Base-by-base conservation (phyloP, 2,113 vertebrate species). In the Mohoua ochrocephala region DNA sequence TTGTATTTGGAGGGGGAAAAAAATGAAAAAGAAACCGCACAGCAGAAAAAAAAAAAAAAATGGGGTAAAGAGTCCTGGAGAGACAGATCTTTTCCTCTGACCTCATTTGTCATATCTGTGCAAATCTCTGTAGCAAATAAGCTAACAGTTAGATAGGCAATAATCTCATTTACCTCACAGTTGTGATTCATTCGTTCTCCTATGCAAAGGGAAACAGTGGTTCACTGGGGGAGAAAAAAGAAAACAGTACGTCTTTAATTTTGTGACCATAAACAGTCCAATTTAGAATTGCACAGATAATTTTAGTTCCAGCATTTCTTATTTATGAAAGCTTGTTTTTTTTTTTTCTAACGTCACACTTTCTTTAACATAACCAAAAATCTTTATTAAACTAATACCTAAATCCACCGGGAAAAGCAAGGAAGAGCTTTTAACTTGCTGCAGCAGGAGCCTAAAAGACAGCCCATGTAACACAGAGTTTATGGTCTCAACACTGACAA, bases 111-210 rank as follows among this genome's bases (percentile, higher is more conserved):
- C 90, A 21, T 74, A 92, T 77, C 91, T 92, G 50, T 59, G 60
- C 73, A 78, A 90, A 84, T 86, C 82, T 81, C 84, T 91, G 71
- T 70, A 86, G 68, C 63, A 91, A 93, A 95, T 74, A 80, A 86
- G 59, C 54, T 63, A 88, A 63, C 63, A 73, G 63, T 87, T 84
- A 90, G 24, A 61, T 33, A 89, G 80, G 68, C 71, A 81, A 63
- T 86, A 85, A 92, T 93, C 88, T 89, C 56, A 49, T 95, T 94
- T 95, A 89, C 89, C 71, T 95, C 86, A 33, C 52, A 47, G 80
- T 75, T 37, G 5, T 88, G 82, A 88, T 84, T 89, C 60, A 35
- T 81, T 77, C 1, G 0, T 92, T 81, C 68, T 83, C 39, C 13
- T 10, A 27, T 57, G 33, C 45, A 53, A 88, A 93, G 33, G 52